Evolutionary conservation across 2,888 invertebrate species (phyloP).

Genomic region (Ennomos erosarius): DNA sequence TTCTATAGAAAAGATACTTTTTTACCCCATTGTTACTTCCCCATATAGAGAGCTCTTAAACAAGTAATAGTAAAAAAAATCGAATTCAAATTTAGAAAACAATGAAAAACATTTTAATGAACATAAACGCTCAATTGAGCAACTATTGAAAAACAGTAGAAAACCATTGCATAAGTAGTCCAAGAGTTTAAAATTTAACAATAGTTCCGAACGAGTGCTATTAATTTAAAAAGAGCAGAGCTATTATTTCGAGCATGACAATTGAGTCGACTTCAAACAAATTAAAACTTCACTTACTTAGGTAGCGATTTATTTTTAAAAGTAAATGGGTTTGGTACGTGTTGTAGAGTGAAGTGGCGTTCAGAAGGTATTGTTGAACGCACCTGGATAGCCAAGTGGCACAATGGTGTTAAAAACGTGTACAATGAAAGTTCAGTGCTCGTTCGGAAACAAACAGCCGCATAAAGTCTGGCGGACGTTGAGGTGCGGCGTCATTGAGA

Average conservation of each 20-base stretch:
- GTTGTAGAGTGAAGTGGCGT: constrained; percentile 48
- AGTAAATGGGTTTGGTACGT: constrained; percentile 44
- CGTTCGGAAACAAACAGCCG: constrained; percentile 43
- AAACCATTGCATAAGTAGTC: constrained; percentile 26
- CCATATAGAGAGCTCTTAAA: constrained; percentile 54
- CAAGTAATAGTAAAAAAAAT: constrained; percentile 40
- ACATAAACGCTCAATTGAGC: constrained; percentile 65
- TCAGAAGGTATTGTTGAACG: constrained; percentile 40
- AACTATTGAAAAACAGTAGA: constrained; percentile 43
- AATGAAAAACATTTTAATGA: constrained; percentile 45
- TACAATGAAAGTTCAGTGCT: constrained; percentile 35
- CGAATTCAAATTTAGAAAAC: constrained; percentile 39
- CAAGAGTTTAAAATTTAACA: constrained; percentile 27
- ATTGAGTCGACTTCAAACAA: constrained; percentile 28
- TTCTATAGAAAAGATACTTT: constrained; percentile 69
- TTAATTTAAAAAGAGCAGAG: constrained; percentile 40
- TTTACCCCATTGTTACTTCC: constrained; percentile 64
- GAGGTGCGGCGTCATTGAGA: constrained; percentile 17
- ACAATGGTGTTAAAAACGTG: constrained; percentile 22
- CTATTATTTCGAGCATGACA: constrained; percentile 30
- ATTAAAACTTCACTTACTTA: constrained; percentile 28
- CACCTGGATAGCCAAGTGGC: constrained; percentile 50
- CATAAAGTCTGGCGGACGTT: constrained; percentile 32
- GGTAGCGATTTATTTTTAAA: constrained; percentile 34
- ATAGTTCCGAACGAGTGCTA: constrained; percentile 37